Evolutionary conservation across 2,113 vertebrate species (phyloP), one percentile per base, ranked within the genome.

Genomic region (Trinectes maculatus): DNA sequence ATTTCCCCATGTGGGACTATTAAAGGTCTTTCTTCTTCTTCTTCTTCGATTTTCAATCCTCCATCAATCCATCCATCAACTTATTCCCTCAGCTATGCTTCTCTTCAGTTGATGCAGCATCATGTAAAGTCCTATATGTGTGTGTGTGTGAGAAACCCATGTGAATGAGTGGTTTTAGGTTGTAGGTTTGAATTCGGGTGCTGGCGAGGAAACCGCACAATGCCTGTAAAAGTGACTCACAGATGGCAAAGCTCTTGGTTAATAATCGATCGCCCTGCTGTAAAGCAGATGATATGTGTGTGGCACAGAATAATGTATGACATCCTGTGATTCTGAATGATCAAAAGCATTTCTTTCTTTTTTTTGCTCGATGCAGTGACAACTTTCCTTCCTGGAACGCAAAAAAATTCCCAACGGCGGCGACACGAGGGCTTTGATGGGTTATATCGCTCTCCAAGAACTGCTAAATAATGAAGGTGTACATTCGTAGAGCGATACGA

Each of bases 391-490:
- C 62, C 40, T 61, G 69, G 44, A 80, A 67, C 16, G 47, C 55
- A 12, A 60, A 15, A n/a, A 70, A 62, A 77, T 77, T 77, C 62
- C 75, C 75, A 8, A 4, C 29, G 43, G 73, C 26, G 43, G 47
- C 59, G 42, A 65, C 12, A 8, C 37, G 55, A 19, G 29, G 31
- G 53, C 64, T 86, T 89, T 86, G 85, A 90, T 87, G 18, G 10
- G 24, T 33, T 25, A 28, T 46, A 11, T 40, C 2, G 48, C 47
- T 13, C 62, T 72, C 52, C 33, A 74, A 61, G 68, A 84, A 66
- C 26, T 18, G 52, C 54, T 86, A 55, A 84, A 80, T 87, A 86
- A 87, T 76, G 54, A 39, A 84, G 42, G 19, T 21, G 55, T n/a
- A 8, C 74, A 7, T 80, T 61, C 57, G 64, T 15, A 21, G 5